Percentiles rank a stretch among this genome's conserved stretches.
These are phyloP conservation scores for Oreochromis mossambicus DNA, from an alignment of 2,797 vertebrate genomes.

Conservation along the genomic window DNA sequence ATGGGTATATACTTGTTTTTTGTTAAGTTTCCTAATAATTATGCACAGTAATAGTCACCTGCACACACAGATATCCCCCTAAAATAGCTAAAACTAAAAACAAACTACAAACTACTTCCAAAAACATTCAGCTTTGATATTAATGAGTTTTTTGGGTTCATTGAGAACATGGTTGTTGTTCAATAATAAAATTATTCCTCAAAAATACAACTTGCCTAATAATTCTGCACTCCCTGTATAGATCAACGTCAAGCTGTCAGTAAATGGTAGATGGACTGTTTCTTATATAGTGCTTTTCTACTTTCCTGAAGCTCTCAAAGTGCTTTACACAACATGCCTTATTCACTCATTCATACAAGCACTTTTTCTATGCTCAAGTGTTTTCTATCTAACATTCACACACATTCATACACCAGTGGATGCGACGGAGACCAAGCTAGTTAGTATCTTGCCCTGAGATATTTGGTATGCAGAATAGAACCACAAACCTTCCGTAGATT, in stretches of 20 bases:
- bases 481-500: not conserved
- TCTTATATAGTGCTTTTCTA: not conserved
- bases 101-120: too few relatives aligned
- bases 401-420: not conserved
- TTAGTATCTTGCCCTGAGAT: not conserved
- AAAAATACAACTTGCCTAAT: too few relatives aligned
- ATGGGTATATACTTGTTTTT: too few relatives aligned
- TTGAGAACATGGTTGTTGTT: too few relatives aligned
- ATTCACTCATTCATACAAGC: not conserved
- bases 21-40: too few relatives aligned
- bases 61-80: too few relatives aligned
- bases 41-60: too few relatives aligned
- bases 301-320: not conserved
- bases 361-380: not conserved
- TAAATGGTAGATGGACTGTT: not conserved
- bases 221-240: too few relatives aligned
- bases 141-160: too few relatives aligned
- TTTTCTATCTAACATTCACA: not conserved
- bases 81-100: too few relatives aligned
- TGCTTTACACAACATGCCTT: not conserved
- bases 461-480: not conserved
- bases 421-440: not conserved
- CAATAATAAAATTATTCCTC: too few relatives aligned
- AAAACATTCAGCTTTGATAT: too few relatives aligned
- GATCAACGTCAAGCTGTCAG: conserved; percentile 16